phyloP scores from a whole-genome alignment of 2,888 invertebrate species.

The Tethea ocularis region DNA sequence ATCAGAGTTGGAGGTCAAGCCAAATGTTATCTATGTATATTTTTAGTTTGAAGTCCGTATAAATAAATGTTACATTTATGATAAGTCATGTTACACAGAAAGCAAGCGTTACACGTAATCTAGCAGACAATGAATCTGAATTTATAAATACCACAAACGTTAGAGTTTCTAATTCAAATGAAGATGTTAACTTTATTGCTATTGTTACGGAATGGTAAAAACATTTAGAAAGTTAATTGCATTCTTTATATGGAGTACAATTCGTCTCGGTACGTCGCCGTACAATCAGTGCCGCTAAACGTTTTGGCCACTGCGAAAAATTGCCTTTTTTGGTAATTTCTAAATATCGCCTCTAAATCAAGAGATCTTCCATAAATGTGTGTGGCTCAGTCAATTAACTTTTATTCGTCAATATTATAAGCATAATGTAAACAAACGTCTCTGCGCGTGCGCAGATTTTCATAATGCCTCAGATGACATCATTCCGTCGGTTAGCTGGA shows the following conservation, averaged over 20 bases:
- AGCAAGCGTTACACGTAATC: neutral
- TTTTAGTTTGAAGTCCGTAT: neutral
- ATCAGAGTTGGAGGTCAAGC: neutral
- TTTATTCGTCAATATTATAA: neutral
- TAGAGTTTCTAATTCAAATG: neutral
- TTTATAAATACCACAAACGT: neutral
- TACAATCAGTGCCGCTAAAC: neutral
- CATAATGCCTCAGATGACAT: neutral
- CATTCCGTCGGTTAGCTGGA: neutral
- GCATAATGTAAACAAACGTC: neutral
- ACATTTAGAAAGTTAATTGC: conserved; percentile 5
- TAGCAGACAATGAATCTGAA: neutral
- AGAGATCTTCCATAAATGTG: neutral
- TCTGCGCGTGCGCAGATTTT: neutral
- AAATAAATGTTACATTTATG: neutral
- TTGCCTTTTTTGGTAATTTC: neutral
- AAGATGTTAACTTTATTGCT: neutral
- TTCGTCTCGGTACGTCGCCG: neutral
- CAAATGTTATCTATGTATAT: neutral
- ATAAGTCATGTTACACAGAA: neutral
- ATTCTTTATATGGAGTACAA: neutral
- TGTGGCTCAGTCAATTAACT: neutral
- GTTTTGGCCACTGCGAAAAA: neutral
- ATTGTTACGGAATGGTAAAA: neutral
- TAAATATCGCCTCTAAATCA: no score